Conservation (phyloP, 2,888 invertebrate genomes). For the Tillus elongatus region DNA sequence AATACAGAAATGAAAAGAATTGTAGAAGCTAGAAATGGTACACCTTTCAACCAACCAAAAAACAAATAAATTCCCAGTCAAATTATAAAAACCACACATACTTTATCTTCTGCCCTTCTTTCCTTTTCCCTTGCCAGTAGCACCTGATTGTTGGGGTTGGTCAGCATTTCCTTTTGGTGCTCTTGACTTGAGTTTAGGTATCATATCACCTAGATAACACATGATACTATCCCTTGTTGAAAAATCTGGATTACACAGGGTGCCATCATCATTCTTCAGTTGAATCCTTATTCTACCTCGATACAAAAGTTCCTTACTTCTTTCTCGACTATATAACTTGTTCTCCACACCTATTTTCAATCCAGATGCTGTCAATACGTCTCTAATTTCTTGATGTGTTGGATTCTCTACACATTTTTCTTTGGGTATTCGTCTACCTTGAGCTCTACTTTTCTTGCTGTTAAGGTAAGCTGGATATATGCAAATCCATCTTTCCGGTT, state of each 20-base stretch:
- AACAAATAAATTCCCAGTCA: no score
- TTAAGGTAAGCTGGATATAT: constrained; percentile 96
- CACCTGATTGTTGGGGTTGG: constrained; percentile 26
- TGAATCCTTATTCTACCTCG: constrained; percentile 89
- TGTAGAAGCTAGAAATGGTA: no score
- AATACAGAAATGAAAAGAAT: no score
- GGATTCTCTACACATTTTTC: constrained; percentile 89
- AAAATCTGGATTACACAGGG: constrained; percentile 60
- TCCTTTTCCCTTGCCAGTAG: constrained; percentile 29
- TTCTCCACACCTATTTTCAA: constrained; percentile 83
- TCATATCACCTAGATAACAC: constrained; percentile 68
- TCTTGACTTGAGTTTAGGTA: constrained; percentile 83
- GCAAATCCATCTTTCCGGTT: constrained; percentile 85
- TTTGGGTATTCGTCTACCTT: constrained; percentile 80
- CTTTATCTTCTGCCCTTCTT: constrained; percentile 30
- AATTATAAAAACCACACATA: no score
- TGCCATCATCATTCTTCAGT: constrained; percentile 82
- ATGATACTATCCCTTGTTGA: constrained; percentile 70
- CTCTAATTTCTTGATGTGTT: constrained; percentile 87
- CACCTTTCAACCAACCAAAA: no score
- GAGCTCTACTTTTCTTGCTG: constrained; percentile 80
- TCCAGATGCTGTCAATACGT: constrained; percentile 78
- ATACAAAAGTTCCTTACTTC: constrained; percentile 76
- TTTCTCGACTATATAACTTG: constrained; percentile 84
- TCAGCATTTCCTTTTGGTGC: constrained; percentile 47